Percentiles rank a stretch among this genome's conserved stretches.
These are phyloP conservation scores for Noctua pronuba DNA, from an alignment of 2,888 invertebrate species.

Conservation along the genomic window DNA sequence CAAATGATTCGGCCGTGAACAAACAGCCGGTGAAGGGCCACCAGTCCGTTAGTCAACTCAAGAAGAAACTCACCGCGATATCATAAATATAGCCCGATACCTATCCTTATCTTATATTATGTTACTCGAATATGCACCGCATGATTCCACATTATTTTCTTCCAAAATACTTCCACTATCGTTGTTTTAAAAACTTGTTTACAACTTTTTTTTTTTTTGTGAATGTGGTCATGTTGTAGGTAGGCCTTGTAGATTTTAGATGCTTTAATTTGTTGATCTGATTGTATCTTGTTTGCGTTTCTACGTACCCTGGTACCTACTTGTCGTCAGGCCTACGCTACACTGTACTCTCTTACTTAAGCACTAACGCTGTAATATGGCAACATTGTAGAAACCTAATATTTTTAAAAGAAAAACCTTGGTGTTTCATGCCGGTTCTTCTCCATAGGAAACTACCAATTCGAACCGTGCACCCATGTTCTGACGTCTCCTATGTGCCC, in stretches of 20 bases:
- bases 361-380: not conserved
- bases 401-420: not conserved
- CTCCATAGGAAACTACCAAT: conserved; percentile 1
- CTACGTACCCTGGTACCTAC: not conserved
- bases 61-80: conserved; percentile 81
- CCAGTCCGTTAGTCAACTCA: conserved; percentile 85
- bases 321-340: not conserved
- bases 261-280: not conserved
- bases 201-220: not conserved
- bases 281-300: not conserved
- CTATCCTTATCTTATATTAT: conserved; percentile 7
- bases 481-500: not conserved
- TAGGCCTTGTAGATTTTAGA: not conserved
- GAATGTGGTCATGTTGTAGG: not conserved
- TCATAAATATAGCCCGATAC: conserved; percentile 69
- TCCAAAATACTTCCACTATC: not conserved
- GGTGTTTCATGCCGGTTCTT: not conserved
- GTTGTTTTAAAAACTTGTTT: conserved; percentile 8
- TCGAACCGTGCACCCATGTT: not conserved
- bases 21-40: conserved; percentile 82
- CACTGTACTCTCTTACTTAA: not conserved
- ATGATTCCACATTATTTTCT: not conserved
- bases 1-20: conserved; percentile 81
- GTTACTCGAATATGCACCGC: conserved; percentile 58
- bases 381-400: not conserved